Conservation (phyloP, 2,888 invertebrate species). For the Meteorus colon region DNA sequence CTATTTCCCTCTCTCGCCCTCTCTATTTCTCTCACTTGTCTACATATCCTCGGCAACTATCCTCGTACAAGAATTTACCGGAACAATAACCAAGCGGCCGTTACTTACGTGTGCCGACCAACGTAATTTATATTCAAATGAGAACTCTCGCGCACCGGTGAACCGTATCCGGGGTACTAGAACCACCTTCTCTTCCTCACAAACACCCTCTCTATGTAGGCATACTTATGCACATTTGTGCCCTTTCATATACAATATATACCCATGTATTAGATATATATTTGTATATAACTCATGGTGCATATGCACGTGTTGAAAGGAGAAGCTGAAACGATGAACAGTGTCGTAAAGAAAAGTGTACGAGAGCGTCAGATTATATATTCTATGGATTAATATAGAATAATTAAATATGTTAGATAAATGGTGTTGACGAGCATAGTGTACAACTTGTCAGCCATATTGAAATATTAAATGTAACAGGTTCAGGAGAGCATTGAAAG, state of each 20-base stretch:
- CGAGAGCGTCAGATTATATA: background rate
- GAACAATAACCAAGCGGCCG: constrained; percentile 56
- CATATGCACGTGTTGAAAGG: background rate
- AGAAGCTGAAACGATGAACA: background rate
- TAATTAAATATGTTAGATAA: constrained; percentile 1
- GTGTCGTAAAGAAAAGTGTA: constrained; percentile 12
- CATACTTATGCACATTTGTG: constrained; percentile 3
- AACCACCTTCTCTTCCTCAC: constrained; percentile 17
- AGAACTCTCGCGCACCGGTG: constrained; percentile 46
- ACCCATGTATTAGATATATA: background rate
- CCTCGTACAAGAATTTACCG: constrained; percentile 60
- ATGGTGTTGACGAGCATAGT: background rate
- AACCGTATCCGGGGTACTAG: constrained; percentile 35
- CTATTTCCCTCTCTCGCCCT: constrained; percentile 11
- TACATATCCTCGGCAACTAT: constrained; percentile 28
- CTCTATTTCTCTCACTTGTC: constrained; percentile 35
- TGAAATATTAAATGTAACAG: constrained; percentile 30
- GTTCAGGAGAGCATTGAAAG: background rate
- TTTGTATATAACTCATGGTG: background rate
- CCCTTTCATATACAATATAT: background rate
- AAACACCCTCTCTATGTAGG: constrained; percentile 13
- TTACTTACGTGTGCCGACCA: constrained; percentile 58
- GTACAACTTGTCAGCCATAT: constrained; percentile 2
- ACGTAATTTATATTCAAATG: constrained; percentile 67
- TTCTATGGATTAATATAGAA: constrained; percentile 33